Conservation (phyloP, 2,797 vertebrate genomes). For the Acropternis orthonyx region DNA sequence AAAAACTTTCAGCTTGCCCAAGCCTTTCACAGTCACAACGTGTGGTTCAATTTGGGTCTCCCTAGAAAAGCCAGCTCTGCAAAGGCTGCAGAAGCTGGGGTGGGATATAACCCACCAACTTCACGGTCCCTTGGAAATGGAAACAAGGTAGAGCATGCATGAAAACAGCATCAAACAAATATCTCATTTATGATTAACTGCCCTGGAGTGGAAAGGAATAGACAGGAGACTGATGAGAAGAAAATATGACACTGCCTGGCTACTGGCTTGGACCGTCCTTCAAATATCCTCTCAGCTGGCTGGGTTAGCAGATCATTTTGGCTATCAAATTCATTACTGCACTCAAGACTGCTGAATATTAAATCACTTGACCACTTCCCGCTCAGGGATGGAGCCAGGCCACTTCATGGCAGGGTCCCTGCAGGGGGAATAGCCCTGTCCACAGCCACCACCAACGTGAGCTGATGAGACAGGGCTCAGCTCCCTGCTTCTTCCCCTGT, state of each 20-base stretch:
- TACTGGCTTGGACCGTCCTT: background rate
- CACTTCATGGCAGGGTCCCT: background rate
- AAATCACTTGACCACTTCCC: background rate
- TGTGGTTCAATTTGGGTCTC: background rate
- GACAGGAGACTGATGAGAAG: background rate
- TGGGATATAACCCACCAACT: background rate
- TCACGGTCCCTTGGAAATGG: accelerated
- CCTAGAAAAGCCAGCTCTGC: background rate
- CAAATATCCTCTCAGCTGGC: background rate
- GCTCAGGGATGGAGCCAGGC: accelerated
- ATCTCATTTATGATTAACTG: background rate
- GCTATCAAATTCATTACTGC: background rate
- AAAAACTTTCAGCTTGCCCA: background rate
- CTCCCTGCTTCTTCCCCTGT: accelerated
- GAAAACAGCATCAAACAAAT: background rate
- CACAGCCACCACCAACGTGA: background rate
- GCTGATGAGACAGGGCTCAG: background rate
- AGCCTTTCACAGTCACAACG: background rate
- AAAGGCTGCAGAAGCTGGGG: background rate
- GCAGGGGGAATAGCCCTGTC: background rate
- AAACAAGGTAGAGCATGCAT: background rate
- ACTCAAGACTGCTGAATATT: background rate
- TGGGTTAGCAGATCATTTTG: background rate
- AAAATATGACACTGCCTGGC: background rate
- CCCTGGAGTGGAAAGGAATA: background rate